phyloP scores from a whole-genome alignment of 2,888 invertebrate genomes.

The Calameuta pallipes region DNA sequence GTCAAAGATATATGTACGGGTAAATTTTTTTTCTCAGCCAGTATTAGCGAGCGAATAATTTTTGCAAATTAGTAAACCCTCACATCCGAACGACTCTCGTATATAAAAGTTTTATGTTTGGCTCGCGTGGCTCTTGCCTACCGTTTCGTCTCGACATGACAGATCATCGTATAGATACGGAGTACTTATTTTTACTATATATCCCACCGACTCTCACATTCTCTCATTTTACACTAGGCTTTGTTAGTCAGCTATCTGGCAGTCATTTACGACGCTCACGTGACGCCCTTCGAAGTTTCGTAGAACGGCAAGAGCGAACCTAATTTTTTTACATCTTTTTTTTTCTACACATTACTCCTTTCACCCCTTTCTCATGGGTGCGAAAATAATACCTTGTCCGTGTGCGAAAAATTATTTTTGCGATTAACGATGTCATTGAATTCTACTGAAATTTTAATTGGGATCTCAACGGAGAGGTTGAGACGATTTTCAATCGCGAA shows the following conservation, averaged over 20 bases:
- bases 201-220: not conserved
- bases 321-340: not conserved
- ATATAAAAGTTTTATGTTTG: constrained; percentile 18
- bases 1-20: not conserved
- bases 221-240: constrained; percentile 10
- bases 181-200: not conserved
- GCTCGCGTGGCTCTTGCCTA: constrained; percentile 15
- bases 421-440: not conserved
- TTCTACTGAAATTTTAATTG: not conserved
- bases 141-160: not conserved
- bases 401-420: not conserved
- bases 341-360: not conserved
- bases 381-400: not conserved
- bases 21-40: not conserved
- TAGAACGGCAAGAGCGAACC: not conserved
- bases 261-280: not conserved
- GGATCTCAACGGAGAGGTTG: not conserved
- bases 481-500: not conserved
- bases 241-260: not conserved
- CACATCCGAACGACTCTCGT: constrained; percentile 9
- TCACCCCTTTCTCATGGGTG: not conserved
- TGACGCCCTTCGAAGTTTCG: not conserved
- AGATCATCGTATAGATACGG: not conserved
- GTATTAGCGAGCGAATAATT: not conserved
- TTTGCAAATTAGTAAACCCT: constrained; percentile 3